These are phyloP conservation scores for Lasaia peninsularis DNA, from an alignment of 1,140 invertebrate species.

Conservation along the genomic window DNA sequence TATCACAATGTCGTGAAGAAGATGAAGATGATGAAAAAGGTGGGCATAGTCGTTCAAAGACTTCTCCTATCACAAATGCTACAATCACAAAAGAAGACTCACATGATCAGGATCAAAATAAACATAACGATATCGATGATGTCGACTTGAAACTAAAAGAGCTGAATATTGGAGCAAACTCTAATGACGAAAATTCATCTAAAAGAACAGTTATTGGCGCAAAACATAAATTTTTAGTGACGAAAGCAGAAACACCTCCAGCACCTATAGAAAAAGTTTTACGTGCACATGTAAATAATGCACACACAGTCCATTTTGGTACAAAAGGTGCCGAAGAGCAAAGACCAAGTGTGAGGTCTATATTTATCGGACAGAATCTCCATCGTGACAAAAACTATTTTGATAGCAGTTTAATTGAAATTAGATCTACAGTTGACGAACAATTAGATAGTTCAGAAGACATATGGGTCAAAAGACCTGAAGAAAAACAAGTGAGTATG, in stretches of 20 bases:
- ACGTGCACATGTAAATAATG: slow-evolving; percentile 77
- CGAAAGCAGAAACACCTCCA: slow-evolving; percentile 42
- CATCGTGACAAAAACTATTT: slow-evolving; percentile 89
- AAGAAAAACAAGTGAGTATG: slow-evolving; percentile 64
- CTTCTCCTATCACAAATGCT: slow-evolving; percentile 22
- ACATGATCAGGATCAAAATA: slow-evolving; percentile 1
- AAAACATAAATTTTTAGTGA: slow-evolving; percentile 64
- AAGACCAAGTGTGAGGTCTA: slow-evolving; percentile 74
- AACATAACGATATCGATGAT: slow-evolving; percentile 3
- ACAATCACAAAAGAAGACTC: slow-evolving; percentile 15
- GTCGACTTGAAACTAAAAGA: slow-evolving; percentile 1
- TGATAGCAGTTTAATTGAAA: slow-evolving; percentile 88
- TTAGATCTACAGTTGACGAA: slow-evolving; percentile 85
- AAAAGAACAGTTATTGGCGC: slow-evolving; percentile 63
- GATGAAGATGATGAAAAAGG: slow-evolving; percentile 84
- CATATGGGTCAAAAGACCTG: slow-evolving; percentile 83
- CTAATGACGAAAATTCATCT: slow-evolving; percentile 33
- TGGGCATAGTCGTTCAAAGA: slow-evolving; percentile 34
- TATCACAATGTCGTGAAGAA: slow-evolving; percentile 89
- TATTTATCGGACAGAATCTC: slow-evolving; percentile 79
- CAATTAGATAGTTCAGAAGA: slow-evolving; percentile 79
- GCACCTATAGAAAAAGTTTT: slow-evolving; percentile 66
- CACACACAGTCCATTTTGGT: slow-evolving; percentile 81
- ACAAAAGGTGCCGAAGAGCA: slow-evolving; percentile 77
- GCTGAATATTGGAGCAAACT: background rate